Conservation (phyloP, 2,797 vertebrate genomes). For the Glossophaga mutica region DNA sequence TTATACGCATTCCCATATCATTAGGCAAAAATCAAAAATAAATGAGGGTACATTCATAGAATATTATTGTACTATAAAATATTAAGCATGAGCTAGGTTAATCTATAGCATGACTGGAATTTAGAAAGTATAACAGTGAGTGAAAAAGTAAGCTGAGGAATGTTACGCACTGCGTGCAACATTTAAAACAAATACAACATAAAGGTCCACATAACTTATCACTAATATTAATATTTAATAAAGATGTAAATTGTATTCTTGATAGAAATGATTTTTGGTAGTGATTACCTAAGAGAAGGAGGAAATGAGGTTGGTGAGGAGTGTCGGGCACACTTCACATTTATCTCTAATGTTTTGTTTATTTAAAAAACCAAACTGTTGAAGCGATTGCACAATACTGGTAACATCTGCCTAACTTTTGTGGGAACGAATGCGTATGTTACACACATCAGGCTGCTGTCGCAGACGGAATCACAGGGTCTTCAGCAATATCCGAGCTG, state of each 20-base stretch:
- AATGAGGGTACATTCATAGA: not conserved
- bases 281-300: not conserved
- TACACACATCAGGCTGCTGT: not conserved
- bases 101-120: not conserved
- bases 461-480: not conserved
- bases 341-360: not conserved
- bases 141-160: not conserved
- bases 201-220: not conserved
- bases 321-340: not conserved
- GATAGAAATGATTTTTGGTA: not conserved
- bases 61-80: not conserved
- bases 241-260: not conserved
- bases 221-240: not conserved
- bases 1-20: not conserved
- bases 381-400: not conserved
- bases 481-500: not conserved
- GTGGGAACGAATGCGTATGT: not conserved
- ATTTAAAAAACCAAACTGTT: not conserved
- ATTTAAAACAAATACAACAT: not conserved
- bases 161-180: not conserved
- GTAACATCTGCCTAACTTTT: not conserved
- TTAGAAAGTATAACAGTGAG: not conserved
- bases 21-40: not conserved
- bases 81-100: not conserved
- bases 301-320: not conserved